These are phyloP conservation scores for Ornithoptera priamus DNA, from an alignment of 2,888 invertebrate species.

Conservation along the genomic window DNA sequence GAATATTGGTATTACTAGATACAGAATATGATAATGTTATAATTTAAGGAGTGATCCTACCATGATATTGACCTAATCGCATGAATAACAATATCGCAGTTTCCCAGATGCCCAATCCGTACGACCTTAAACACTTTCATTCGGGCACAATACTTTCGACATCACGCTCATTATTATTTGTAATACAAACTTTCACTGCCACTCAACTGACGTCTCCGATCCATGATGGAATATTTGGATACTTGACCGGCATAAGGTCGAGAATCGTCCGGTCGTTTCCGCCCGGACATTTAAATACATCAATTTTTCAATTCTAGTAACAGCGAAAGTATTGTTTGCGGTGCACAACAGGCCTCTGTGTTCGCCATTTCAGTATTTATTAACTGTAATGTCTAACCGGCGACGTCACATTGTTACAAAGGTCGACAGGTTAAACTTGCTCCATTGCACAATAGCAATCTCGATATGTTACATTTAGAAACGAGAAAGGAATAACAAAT, in stretches of 20 bases:
- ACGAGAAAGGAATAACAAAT: background rate
- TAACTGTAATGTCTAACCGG: constrained; percentile 39
- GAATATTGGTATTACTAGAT: too few species aligned
- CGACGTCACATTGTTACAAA: constrained; percentile 51
- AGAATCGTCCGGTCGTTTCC: constrained; percentile 10
- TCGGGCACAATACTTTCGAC: constrained; percentile 37
- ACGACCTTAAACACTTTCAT: constrained; percentile 26
- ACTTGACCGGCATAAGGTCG: constrained; percentile 14
- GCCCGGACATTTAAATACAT: constrained; percentile 11
- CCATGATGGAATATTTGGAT: constrained; percentile 30
- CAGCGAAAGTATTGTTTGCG: constrained; percentile 56
- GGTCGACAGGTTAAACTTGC: constrained; percentile 12
- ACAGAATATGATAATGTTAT: too few species aligned
- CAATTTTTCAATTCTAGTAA: constrained; percentile 39
- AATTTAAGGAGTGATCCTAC: too few species aligned
- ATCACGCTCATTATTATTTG: constrained; percentile 49
- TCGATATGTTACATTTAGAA: constrained; percentile 5
- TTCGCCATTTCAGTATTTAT: constrained; percentile 23
- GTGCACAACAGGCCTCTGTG: constrained; percentile 29
- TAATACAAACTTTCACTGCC: constrained; percentile 65
- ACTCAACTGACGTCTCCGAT: constrained; percentile 52
- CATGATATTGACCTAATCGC: too few species aligned
- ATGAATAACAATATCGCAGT: background rate
- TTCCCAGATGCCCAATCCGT: constrained; percentile 2
- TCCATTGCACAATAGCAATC: constrained; percentile 20